Percentiles rank a stretch among this genome's conserved stretches.
Conservation (phyloP, 53 echinoderm and acorn worm genomes). For the Crossaster papposus region DNA sequence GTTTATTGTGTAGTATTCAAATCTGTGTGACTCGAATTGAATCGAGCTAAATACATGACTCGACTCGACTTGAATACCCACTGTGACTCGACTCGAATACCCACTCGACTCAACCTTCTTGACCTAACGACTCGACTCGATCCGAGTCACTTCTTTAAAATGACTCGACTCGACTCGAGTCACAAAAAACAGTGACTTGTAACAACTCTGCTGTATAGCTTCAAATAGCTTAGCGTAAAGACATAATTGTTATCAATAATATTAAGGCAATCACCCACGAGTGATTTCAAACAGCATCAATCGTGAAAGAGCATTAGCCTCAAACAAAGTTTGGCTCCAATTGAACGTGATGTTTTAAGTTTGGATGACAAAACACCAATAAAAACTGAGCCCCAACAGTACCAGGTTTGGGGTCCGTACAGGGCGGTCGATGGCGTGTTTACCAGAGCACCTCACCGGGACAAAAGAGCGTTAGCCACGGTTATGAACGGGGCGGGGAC, state of each 20-base stretch:
- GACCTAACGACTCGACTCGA: too few species aligned
- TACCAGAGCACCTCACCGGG: slow-evolving; percentile 2
- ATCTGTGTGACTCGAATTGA: too few species aligned
- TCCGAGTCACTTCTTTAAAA: too few species aligned
- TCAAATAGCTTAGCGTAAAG: background rate
- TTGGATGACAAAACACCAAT: slow-evolving; percentile 41
- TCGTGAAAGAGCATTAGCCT: background rate
- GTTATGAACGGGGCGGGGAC: slow-evolving; percentile 44
- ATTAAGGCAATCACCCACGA: slow-evolving; percentile 12
- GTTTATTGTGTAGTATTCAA: too few species aligned
- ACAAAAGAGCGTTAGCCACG: slow-evolving; percentile 21
- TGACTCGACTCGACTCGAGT: too few species aligned
- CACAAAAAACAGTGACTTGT: too few species aligned
- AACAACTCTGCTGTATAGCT: background rate
- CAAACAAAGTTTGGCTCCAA: slow-evolving; percentile 18
- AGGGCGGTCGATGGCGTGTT: slow-evolving; percentile 24
- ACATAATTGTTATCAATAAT: background rate
- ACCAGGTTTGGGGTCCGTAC: background rate
- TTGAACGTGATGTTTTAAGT: slow-evolving; percentile 13
- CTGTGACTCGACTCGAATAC: too few species aligned
- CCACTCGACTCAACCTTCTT: too few species aligned
- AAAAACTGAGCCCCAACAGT: background rate
- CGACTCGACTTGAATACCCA: too few species aligned
- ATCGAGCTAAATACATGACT: too few species aligned
- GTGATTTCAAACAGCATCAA: background rate